Percentiles rank a stretch among this genome's conserved stretches.
Conservation (phyloP, 2,113 vertebrate genomes). For the Vanacampus margaritifer region DNA sequence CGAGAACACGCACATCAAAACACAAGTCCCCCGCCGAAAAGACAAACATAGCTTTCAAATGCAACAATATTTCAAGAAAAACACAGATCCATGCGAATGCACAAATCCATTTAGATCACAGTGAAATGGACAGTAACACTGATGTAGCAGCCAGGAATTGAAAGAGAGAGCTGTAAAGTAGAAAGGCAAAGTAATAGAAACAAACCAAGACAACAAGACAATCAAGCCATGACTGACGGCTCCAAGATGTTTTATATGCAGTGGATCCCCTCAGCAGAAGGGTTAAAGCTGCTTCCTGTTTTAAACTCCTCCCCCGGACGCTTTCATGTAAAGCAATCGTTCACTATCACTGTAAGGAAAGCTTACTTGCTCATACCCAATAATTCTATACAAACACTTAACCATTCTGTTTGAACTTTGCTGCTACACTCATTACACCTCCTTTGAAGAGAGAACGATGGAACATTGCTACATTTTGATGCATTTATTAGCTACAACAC, state of each 20-base stretch:
- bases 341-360: conserved; percentile 65
- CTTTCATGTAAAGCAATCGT: conserved; percentile 73
- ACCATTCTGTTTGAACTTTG: conserved; percentile 76
- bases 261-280: conserved; percentile 54
- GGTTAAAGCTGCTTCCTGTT: conserved; percentile 70
- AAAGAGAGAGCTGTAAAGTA: conserved; percentile 6
- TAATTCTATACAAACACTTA: conserved; percentile 71
- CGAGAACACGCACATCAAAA: conserved; percentile 14
- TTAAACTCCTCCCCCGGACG: conserved; percentile 68
- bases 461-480: conserved; percentile 69
- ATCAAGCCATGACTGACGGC: conserved; percentile 10
- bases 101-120: conserved; percentile 30
- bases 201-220: conserved; percentile 7
- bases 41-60: conserved; percentile 34
- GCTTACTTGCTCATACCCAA: conserved; percentile 52
- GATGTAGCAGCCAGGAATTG: conserved; percentile 14
- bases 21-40: conserved; percentile 10
- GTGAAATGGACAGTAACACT: conserved; percentile 35
- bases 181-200: conserved; percentile 1
- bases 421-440: conserved; percentile 65
- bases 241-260: conserved; percentile 17
- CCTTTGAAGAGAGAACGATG: conserved; percentile 73
- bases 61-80: conserved; percentile 28
- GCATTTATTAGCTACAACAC: conserved; percentile 74
- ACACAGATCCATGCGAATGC: conserved; percentile 7